Percentiles rank a stretch among this genome's conserved stretches.
phyloP scores from a whole-genome alignment of 2,797 vertebrate genomes.

The Potorous gilbertii region DNA sequence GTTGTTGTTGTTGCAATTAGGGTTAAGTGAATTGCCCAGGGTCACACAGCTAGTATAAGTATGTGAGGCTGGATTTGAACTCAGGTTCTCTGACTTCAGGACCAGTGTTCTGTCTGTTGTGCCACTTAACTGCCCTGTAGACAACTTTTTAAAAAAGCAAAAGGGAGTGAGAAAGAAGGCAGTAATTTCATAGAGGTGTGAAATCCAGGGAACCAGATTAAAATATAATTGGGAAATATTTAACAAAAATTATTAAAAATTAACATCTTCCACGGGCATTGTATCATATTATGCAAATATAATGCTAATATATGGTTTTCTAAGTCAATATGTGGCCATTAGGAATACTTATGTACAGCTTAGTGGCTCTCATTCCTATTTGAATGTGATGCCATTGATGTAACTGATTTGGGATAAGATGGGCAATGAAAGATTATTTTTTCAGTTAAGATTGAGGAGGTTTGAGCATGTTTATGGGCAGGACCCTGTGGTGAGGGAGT shows the following conservation, averaged over 20 bases:
- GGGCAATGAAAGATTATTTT: neutral
- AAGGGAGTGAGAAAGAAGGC: too few relatives aligned
- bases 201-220: neutral
- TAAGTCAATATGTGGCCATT: neutral
- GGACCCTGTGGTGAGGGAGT: neutral
- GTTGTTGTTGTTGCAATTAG: too few relatives aligned
- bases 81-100: too few relatives aligned
- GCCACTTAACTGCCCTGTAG: too few relatives aligned
- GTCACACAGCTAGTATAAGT: too few relatives aligned
- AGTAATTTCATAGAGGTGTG: neutral
- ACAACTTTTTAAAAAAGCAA: too few relatives aligned
- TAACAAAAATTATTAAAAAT: neutral
- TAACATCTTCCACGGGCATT: neutral
- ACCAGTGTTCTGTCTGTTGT: too few relatives aligned
- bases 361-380: neutral
- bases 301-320: neutral
- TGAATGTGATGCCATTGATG: neutral
- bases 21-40: too few relatives aligned
- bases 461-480: neutral
- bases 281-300: neutral
- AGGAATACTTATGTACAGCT: neutral
- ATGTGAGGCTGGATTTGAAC: too few relatives aligned
- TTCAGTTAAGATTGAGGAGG: neutral
- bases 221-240: neutral
- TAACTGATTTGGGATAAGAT: neutral